These are phyloP conservation scores for Tapera naevia DNA, from an alignment of 2,797 vertebrate species.

Conservation along the genomic window DNA sequence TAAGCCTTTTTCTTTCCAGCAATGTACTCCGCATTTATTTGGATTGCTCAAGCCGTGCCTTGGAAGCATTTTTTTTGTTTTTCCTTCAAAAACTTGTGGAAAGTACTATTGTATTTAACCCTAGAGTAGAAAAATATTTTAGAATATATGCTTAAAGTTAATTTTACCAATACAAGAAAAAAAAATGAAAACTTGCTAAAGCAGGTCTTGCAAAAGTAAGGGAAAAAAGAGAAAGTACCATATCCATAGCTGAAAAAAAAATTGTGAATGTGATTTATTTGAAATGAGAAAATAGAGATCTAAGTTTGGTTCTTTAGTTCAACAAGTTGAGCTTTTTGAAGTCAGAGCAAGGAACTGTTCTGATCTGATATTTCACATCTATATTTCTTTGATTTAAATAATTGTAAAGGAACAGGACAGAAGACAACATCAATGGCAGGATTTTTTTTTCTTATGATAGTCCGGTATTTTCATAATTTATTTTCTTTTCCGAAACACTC, in stretches of 20 bases:
- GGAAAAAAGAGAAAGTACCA: neutral
- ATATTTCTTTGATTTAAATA: neutral
- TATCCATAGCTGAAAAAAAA: neutral
- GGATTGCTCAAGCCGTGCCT: neutral
- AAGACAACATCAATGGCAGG: neutral
- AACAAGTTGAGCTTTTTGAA: neutral
- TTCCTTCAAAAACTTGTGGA: neutral
- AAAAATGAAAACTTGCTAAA: neutral
- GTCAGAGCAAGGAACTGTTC: neutral
- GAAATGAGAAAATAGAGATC: neutral
- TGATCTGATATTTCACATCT: neutral
- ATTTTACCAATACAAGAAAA: neutral
- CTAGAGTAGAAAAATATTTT: neutral
- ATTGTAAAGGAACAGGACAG: neutral
- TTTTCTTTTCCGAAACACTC: neutral
- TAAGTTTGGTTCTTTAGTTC: neutral
- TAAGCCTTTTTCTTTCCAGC: constrained; percentile 29
- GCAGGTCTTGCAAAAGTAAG: neutral
- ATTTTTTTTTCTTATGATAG: neutral
- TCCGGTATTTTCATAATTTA: neutral
- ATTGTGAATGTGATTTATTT: neutral
- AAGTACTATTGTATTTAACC: constrained; percentile 4
- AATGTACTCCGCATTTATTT: neutral
- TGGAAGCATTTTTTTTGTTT: constrained; percentile 13
- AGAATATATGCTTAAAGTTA: neutral